Percentiles rank a stretch among this genome's conserved stretches.
phyloP scores from a whole-genome alignment of 2,888 invertebrate species.

The Seira musarum region DNA sequence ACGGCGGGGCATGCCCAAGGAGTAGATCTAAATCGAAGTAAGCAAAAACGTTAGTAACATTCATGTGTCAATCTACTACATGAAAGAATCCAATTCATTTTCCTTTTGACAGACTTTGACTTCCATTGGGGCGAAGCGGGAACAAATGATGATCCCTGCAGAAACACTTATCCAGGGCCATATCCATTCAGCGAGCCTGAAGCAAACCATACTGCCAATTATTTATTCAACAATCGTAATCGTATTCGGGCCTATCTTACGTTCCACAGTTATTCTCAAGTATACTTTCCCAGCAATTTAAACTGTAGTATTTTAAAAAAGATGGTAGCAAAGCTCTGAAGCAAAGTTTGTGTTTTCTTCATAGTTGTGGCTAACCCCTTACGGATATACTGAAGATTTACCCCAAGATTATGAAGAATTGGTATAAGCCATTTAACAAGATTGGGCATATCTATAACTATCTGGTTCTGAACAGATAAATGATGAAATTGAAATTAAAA shows the following conservation, averaged over 20 bases:
- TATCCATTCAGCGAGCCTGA: conserved; percentile 73
- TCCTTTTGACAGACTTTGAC: conserved; percentile 51
- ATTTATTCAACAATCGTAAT: conserved; percentile 73
- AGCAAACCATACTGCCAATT: conserved; percentile 79
- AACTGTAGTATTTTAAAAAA: no score
- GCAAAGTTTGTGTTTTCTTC: no score
- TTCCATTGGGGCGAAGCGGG: conserved; percentile 77
- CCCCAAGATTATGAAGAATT: conserved; percentile 76
- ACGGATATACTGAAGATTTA: conserved; percentile 74
- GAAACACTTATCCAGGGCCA: conserved; percentile 75
- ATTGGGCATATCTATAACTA: no score
- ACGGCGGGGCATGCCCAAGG: conserved; percentile 77
- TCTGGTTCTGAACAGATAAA: no score
- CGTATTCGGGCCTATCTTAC: conserved; percentile 76
- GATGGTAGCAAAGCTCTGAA: no score
- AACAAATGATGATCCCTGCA: conserved; percentile 72
- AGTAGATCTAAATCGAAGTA: conserved; percentile 85
- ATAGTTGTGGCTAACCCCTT: conserved; percentile 77
- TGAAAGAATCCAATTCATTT: neutral
- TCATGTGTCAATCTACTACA: neutral
- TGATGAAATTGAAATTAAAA: no score
- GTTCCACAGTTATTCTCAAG: conserved; percentile 80
- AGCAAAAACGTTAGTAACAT: neutral
- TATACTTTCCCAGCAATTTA: no score
- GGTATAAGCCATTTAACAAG: conserved; percentile 70